These are phyloP conservation scores for Dicycla oo DNA, from an alignment of 2,888 invertebrate species.

Conservation along the genomic window DNA sequence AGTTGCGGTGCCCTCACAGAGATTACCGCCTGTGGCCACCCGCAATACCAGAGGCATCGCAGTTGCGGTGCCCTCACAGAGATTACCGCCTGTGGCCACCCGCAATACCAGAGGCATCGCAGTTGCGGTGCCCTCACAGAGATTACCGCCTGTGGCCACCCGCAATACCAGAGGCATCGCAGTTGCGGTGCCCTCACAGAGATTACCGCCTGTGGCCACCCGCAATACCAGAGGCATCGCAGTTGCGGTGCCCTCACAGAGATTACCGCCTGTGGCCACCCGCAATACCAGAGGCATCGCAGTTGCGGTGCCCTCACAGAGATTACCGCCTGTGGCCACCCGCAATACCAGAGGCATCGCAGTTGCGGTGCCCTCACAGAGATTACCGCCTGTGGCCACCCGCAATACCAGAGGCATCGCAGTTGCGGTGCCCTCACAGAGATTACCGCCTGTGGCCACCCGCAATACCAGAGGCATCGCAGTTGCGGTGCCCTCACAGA, in stretches of 20 bases:
- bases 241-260: too few relatives aligned
- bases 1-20: too few relatives aligned
- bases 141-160: background rate
- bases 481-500: too few relatives aligned
- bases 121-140: too few relatives aligned
- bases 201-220: background rate
- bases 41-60: background rate
- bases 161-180: background rate
- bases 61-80: too few relatives aligned
- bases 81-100: background rate
- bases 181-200: too few relatives aligned
- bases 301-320: too few relatives aligned
- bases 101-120: background rate
- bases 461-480: background rate
- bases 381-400: background rate
- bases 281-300: background rate
- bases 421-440: too few relatives aligned
- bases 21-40: background rate
- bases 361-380: too few relatives aligned
- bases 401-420: background rate
- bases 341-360: background rate
- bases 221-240: background rate
- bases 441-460: background rate
- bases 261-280: background rate
- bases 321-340: background rate